A percentile compares a stretch with the other conserved stretches of the same genome.
phyloP scores from a whole-genome alignment of 2,888 invertebrate genomes.

The Mesorhabditis spiculigera region DNA sequence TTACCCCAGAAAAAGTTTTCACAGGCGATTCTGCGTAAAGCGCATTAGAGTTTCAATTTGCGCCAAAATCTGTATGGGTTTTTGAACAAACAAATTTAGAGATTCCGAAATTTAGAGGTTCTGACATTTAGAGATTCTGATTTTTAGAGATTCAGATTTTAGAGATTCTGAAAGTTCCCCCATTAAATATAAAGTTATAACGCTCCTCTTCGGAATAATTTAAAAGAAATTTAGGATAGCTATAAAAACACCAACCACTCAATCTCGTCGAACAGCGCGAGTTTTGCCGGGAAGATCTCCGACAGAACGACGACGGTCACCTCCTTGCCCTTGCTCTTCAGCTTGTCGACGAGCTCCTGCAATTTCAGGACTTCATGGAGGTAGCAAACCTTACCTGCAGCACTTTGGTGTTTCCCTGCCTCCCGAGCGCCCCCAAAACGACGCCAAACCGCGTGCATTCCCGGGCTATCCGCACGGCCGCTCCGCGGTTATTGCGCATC shows the following conservation, averaged over 20 bases:
- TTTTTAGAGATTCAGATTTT: too few species aligned
- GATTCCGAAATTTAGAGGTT: too few species aligned
- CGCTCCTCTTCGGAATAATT: too few species aligned
- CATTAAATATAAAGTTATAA: too few species aligned
- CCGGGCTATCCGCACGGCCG: constrained; percentile 44
- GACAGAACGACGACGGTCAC: constrained; percentile 79
- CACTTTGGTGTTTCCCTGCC: constrained; percentile 91
- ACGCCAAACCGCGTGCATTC: constrained; percentile 71
- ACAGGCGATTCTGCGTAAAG: too few species aligned
- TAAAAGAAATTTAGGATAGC: too few species aligned
- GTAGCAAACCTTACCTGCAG: constrained; percentile 64
- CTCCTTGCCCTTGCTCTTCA: constrained; percentile 60
- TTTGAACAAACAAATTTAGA: too few species aligned
- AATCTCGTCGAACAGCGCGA: constrained; percentile 73
- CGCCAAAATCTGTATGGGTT: too few species aligned
- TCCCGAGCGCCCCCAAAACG: constrained; percentile 88
- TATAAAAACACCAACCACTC: constrained; percentile 52
- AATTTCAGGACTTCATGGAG: not conserved
- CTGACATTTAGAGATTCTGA: too few species aligned
- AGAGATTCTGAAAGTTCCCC: too few species aligned
- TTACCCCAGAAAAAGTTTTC: too few species aligned
- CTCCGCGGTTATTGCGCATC: constrained; percentile 17
- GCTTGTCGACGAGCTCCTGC: constrained; percentile 57
- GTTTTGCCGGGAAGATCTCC: constrained; percentile 90
- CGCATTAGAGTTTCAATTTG: too few species aligned